phyloP scores from a whole-genome alignment of 2,113 vertebrate genomes.

The Daphoenositta chrysoptera region DNA sequence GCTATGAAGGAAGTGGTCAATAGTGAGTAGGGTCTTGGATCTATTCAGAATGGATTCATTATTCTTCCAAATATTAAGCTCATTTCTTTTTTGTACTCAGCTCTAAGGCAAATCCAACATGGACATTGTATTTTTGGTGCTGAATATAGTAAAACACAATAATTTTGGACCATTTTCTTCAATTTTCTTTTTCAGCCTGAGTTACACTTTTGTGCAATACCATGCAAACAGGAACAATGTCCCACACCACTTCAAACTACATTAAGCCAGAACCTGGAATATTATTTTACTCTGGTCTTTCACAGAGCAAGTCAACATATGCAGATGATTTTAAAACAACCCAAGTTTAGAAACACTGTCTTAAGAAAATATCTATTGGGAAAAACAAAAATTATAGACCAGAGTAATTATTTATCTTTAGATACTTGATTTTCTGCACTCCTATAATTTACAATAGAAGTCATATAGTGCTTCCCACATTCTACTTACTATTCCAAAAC shows the following conservation, averaged over 20 bases:
- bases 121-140: background rate
- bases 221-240: background rate
- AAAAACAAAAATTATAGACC: background rate
- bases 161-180: background rate
- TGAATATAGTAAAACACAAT: background rate
- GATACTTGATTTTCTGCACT: background rate
- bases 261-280: background rate
- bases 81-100: background rate
- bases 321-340: background rate
- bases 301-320: background rate
- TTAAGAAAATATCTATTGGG: background rate
- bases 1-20: background rate
- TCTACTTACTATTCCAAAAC: constrained; percentile 90
- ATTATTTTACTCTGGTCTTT: background rate
- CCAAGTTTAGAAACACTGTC: background rate
- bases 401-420: background rate
- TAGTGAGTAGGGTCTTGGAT: background rate
- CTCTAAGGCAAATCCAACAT: background rate
- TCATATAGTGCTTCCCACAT: background rate
- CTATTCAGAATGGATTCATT: background rate
- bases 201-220: background rate
- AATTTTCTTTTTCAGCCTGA: background rate
- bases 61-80: background rate
- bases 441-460: background rate
- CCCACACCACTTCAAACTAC: background rate